Conservation (phyloP, 2,113 vertebrate genomes). For the Nothobranchius kuhntae region DNA sequence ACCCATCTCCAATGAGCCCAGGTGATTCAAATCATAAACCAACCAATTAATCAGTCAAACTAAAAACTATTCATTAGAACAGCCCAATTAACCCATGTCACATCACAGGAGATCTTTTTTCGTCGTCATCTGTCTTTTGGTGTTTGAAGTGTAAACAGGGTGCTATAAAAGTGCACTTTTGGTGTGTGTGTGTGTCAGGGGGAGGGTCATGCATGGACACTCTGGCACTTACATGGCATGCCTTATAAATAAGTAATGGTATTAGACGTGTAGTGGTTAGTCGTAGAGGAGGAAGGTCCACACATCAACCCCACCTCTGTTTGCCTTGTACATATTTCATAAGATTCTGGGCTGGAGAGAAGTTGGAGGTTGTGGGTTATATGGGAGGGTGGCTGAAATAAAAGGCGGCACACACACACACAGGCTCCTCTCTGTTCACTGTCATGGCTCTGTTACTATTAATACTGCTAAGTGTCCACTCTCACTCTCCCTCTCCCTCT, state of each 20-base stretch:
- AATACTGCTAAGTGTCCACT: constrained; percentile 81
- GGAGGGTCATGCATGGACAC: constrained; percentile 74
- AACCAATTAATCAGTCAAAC: background rate
- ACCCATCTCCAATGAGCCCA: too few species aligned
- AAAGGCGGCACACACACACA: constrained; percentile 80
- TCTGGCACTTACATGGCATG: constrained; percentile 81
- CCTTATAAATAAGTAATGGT: constrained; percentile 84
- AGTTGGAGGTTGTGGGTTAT: constrained; percentile 65
- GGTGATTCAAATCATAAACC: constrained; percentile 7
- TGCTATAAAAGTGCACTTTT: constrained; percentile 81
- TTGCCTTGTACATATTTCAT: constrained; percentile 85
- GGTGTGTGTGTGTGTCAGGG: constrained; percentile 24
- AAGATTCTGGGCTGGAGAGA: constrained; percentile 67
- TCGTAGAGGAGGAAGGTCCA: constrained; percentile 77
- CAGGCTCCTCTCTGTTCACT: constrained; percentile 80
- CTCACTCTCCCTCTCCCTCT: constrained; percentile 58
- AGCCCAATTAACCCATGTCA: too few species aligned
- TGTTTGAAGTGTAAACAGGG: constrained; percentile 78
- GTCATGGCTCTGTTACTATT: constrained; percentile 80
- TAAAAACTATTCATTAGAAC: too few species aligned
- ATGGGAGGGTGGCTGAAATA: constrained; percentile 75
- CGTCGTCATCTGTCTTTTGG: constrained; percentile 71
- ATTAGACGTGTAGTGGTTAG: constrained; percentile 83
- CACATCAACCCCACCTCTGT: constrained; percentile 84
- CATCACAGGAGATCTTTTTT: constrained; percentile 74